Percentiles rank a stretch among this genome's conserved stretches.
Evolutionary conservation across 2,113 vertebrate species (phyloP).

Genomic region (Geococcyx californianus): DNA sequence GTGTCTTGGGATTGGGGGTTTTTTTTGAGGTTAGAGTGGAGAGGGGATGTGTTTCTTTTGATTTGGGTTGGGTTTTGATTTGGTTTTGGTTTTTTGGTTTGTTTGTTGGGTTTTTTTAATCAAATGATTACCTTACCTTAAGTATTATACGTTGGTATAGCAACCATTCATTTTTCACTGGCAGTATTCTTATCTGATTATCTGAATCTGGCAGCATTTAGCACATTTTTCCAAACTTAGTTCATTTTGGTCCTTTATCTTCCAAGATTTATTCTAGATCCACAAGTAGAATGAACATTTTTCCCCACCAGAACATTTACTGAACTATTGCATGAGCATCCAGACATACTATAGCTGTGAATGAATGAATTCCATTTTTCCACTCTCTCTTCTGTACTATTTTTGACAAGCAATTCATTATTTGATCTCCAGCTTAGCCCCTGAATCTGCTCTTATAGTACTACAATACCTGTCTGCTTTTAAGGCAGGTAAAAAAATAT

Average conservation of each 20-base stretch:
- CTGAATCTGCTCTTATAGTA: not conserved
- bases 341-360: not conserved
- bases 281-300: not conserved
- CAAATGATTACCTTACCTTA: not conserved
- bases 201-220: not conserved
- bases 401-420: constrained; percentile 29
- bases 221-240: not conserved
- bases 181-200: not conserved
- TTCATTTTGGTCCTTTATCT: not conserved
- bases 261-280: not conserved
- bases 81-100: not conserved
- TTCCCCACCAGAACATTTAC: not conserved
- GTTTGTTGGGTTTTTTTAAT: not conserved
- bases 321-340: not conserved
- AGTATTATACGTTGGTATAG: not conserved
- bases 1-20: too few species aligned
- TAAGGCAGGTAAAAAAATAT: not conserved
- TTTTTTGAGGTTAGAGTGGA: too few species aligned
- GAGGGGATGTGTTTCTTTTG: too few species aligned
- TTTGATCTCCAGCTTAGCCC: not conserved
- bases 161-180: not conserved
- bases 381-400: not conserved
- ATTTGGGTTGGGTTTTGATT: too few species aligned
- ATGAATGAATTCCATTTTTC: not conserved
- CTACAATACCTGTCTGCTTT: not conserved